Evolutionary conservation across 2,888 invertebrate genomes (phyloP).

Genomic region (Antheraea assamensis): DNA sequence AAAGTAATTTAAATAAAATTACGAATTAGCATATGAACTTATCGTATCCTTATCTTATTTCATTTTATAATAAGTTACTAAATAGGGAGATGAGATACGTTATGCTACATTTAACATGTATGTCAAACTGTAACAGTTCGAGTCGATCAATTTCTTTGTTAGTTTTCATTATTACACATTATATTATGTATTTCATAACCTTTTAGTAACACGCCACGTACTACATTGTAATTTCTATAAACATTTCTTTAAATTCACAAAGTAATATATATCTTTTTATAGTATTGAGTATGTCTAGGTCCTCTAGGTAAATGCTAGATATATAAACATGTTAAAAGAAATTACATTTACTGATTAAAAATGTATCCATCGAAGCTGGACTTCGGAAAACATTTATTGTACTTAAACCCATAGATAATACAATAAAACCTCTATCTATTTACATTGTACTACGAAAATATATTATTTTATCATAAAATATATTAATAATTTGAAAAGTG

Average conservation of each 20-base stretch:
- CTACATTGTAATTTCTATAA: background rate
- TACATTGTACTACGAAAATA: background rate
- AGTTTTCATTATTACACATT: background rate
- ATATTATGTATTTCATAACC: background rate
- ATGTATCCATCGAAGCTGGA: conserved; percentile 49
- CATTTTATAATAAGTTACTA: conserved; percentile 16
- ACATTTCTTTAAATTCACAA: background rate
- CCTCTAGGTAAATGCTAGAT: background rate
- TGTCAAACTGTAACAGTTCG: background rate
- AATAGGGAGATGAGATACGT: conserved; percentile 18
- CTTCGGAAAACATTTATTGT: conserved; percentile 48
- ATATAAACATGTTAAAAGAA: background rate
- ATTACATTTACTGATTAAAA: background rate
- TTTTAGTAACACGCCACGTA: background rate
- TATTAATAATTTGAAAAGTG: background rate
- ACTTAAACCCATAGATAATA: conserved; percentile 26
- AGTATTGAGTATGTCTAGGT: background rate
- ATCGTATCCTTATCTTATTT: conserved; percentile 23
- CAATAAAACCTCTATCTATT: background rate
- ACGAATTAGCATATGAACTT: conserved; percentile 7
- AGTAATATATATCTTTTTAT: background rate
- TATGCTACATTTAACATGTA: background rate
- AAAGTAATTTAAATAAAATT: conserved; percentile 10
- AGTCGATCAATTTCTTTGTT: background rate
- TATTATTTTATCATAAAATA: background rate